Conservation (phyloP, 2,888 invertebrate species). For the Ditula angustiorana region DNA sequence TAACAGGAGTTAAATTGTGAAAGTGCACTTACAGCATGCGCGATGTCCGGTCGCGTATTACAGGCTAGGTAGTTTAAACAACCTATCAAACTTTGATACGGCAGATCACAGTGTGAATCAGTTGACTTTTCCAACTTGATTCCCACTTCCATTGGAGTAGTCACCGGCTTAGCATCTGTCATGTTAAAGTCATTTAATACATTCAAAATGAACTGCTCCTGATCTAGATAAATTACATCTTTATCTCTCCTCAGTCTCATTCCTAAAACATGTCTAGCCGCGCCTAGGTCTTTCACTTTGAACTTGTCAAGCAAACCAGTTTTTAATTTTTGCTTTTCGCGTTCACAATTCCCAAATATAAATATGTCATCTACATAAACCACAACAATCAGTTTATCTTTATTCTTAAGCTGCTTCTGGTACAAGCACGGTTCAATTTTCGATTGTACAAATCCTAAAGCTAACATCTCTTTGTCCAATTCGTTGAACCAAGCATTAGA, state of each 20-base stretch:
- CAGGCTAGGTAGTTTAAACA: too few species aligned
- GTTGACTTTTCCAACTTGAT: too few species aligned
- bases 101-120: too few species aligned
- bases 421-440: constrained; percentile 24
- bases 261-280: constrained; percentile 12
- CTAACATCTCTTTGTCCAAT: neutral
- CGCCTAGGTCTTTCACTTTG: constrained; percentile 7
- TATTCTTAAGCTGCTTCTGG: constrained; percentile 11
- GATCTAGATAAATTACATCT: neutral
- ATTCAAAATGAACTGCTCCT: constrained; percentile 7
- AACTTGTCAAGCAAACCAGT: constrained; percentile 13
- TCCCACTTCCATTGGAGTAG: too few species aligned
- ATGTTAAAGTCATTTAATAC: constrained; percentile 8
- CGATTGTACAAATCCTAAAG: constrained; percentile 22
- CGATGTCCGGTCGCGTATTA: too few species aligned
- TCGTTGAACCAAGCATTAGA: constrained; percentile 10
- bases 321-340: constrained; percentile 5
- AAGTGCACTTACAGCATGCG: too few species aligned
- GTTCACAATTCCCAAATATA: constrained; percentile 6
- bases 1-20: too few species aligned
- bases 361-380: constrained; percentile 4
- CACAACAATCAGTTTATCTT: neutral
- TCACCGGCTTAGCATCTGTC: constrained; percentile 20
- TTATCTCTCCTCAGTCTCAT: constrained; percentile 11
- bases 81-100: too few species aligned